phyloP scores from a whole-genome alignment of 2,888 invertebrate species.

The Lagria hirta region DNA sequence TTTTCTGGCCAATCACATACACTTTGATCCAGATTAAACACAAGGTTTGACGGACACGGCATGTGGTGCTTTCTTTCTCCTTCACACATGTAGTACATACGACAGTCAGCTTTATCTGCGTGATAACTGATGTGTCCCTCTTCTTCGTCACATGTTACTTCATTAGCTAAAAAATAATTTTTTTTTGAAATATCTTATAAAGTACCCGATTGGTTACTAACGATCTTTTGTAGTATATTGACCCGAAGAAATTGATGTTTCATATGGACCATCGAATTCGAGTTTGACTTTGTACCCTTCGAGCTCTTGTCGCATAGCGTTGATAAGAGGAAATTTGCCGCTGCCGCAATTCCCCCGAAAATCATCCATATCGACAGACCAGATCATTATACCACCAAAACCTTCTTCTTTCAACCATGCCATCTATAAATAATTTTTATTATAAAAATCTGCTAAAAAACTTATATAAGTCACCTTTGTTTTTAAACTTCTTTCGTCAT shows the following conservation, averaged over 20 bases:
- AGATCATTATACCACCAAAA: constrained; percentile 95
- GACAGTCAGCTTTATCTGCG: constrained; percentile 85
- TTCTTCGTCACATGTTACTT: constrained; percentile 87
- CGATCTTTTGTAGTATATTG: constrained; percentile 88
- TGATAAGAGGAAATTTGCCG: constrained; percentile 87
- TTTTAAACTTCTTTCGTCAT: constrained; percentile 87
- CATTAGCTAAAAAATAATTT: constrained; percentile 65
- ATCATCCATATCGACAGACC: constrained; percentile 97
- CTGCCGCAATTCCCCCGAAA: constrained; percentile 88
- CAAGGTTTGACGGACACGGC: constrained; percentile 91
- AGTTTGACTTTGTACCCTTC: constrained; percentile 78
- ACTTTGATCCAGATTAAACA: constrained; percentile 89
- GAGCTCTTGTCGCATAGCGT: constrained; percentile 83
- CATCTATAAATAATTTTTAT: constrained; percentile 63
- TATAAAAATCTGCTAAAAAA: constrained; percentile 2
- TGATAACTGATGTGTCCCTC: constrained; percentile 96
- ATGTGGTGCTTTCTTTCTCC: constrained; percentile 94
- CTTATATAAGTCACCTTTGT: constrained; percentile 70
- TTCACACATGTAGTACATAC: constrained; percentile 95
- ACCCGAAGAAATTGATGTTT: constrained; percentile 68
- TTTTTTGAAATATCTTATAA: constrained; percentile 4
- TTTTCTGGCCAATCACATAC: constrained; percentile 97
- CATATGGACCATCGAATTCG: constrained; percentile 86
- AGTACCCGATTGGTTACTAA: constrained; percentile 57
- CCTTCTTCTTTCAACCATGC: constrained; percentile 92